A percentile compares a stretch with the other conserved stretches of the same genome.
Conservation (phyloP, 1,140 invertebrate species). For the Leptinotarsa defecta region DNA sequence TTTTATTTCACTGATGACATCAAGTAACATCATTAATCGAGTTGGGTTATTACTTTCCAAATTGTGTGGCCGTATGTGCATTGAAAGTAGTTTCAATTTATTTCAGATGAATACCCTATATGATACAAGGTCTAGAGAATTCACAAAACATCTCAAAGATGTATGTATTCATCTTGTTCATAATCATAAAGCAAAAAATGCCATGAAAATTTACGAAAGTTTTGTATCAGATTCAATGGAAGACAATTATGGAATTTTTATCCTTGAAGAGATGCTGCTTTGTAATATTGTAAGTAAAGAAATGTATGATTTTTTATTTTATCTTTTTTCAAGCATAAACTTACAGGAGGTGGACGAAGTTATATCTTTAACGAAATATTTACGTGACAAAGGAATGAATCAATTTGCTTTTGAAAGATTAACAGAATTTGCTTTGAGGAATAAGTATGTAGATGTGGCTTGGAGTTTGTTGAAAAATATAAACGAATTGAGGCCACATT, state of each 20-base stretch:
- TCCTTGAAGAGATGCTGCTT: conserved; percentile 46
- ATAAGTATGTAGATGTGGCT: conserved; percentile 36
- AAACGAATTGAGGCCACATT: conserved; percentile 45
- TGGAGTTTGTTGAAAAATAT: conserved; percentile 43
- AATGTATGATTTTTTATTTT: conserved; percentile 6
- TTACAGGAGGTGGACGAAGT: conserved; percentile 43
- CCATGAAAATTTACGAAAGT: conserved; percentile 40
- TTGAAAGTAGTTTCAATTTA: not conserved
- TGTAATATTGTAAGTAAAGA: conserved; percentile 38
- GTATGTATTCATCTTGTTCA: conserved; percentile 47
- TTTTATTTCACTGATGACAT: too few relatives aligned
- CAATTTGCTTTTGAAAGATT: conserved; percentile 40
- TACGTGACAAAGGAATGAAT: conserved; percentile 39
- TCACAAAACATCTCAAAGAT: conserved; percentile 37
- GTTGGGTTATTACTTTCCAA: too few relatives aligned
- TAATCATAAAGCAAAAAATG: conserved; percentile 38
- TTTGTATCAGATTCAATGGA: conserved; percentile 35
- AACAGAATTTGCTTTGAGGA: conserved; percentile 43
- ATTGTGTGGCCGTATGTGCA: too few relatives aligned
- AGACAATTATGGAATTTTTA: conserved; percentile 31
- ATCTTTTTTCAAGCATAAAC: not conserved
- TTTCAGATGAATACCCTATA: conserved; percentile 31
- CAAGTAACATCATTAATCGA: too few relatives aligned
- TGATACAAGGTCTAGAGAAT: conserved; percentile 28
- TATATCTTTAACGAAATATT: conserved; percentile 38